Conservation (phyloP, 2,888 invertebrate species). For the Chirona hameri region DNA sequence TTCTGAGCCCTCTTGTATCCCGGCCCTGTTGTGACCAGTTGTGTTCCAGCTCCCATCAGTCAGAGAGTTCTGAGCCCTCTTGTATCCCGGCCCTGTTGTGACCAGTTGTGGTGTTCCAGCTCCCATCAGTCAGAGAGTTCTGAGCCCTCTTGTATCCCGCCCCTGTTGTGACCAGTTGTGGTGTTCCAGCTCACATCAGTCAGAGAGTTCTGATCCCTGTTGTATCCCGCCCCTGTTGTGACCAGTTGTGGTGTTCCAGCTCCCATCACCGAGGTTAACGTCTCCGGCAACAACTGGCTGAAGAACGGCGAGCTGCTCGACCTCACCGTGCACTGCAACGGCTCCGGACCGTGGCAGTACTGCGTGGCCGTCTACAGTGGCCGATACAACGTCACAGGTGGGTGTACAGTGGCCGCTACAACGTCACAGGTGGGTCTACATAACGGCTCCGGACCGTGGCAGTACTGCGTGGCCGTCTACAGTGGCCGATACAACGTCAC, state of each 20-base stretch:
- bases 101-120: too few species aligned
- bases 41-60: too few species aligned
- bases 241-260: conserved; percentile 46
- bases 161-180: too few species aligned
- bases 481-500: conserved; percentile 64
- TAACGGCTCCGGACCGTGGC: conserved; percentile 42
- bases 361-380: conserved; percentile 65
- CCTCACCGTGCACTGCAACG: conserved; percentile 64
- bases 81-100: too few species aligned
- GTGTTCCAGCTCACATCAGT: too few species aligned
- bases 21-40: too few species aligned
- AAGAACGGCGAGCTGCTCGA: conserved; percentile 73
- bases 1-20: too few species aligned
- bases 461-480: conserved; percentile 42
- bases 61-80: too few species aligned
- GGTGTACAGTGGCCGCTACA: too few species aligned
- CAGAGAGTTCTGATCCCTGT: too few species aligned
- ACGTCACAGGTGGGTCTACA: background rate
- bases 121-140: too few species aligned
- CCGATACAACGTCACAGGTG: conserved; percentile 48
- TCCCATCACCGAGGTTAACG: conserved; percentile 64
- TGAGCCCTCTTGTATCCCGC: too few species aligned
- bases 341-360: conserved; percentile 67
- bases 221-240: background rate
- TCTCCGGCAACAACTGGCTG: conserved; percentile 75